These are phyloP conservation scores for Apocheima hispidaria DNA, from an alignment of 2,888 invertebrate genomes.

Conservation along the genomic window DNA sequence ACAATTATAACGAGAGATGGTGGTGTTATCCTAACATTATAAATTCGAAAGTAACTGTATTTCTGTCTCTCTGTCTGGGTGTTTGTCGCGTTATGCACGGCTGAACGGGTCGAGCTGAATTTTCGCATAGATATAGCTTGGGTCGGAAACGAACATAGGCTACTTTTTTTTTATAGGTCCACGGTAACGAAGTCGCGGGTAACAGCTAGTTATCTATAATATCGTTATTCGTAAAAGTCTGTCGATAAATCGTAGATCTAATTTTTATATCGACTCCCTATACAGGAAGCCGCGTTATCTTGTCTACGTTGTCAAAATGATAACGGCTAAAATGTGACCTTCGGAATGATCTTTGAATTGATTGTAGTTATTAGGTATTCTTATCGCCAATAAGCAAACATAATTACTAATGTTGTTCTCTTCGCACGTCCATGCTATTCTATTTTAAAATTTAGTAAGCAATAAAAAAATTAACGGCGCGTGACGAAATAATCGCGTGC, in stretches of 20 bases:
- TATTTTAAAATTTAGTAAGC: constrained; percentile 5
- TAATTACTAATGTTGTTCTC: neutral
- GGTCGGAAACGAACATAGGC: too few relatives aligned
- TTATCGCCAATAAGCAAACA: too few relatives aligned
- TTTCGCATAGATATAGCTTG: too few relatives aligned
- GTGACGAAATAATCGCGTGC: constrained; percentile 25
- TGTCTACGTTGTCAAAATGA: constrained; percentile 5
- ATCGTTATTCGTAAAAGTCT: too few relatives aligned
- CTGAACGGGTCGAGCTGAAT: too few relatives aligned
- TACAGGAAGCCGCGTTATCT: constrained; percentile 6
- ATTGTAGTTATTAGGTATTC: neutral
- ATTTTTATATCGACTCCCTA: neutral
- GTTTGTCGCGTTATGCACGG: too few relatives aligned
- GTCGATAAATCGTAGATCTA: neutral
- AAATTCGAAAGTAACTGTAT: too few relatives aligned
- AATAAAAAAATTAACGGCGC: constrained; percentile 9
- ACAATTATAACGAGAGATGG: too few relatives aligned
- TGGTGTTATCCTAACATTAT: too few relatives aligned
- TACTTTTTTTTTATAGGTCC: too few relatives aligned
- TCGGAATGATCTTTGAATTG: neutral
- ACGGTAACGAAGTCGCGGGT: too few relatives aligned
- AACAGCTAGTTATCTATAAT: neutral
- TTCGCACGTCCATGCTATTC: constrained; percentile 1
- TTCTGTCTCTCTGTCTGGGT: too few relatives aligned
- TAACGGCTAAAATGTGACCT: neutral